Conservation (phyloP, 2,113 vertebrate species). For the Isurus oxyrinchus region DNA sequence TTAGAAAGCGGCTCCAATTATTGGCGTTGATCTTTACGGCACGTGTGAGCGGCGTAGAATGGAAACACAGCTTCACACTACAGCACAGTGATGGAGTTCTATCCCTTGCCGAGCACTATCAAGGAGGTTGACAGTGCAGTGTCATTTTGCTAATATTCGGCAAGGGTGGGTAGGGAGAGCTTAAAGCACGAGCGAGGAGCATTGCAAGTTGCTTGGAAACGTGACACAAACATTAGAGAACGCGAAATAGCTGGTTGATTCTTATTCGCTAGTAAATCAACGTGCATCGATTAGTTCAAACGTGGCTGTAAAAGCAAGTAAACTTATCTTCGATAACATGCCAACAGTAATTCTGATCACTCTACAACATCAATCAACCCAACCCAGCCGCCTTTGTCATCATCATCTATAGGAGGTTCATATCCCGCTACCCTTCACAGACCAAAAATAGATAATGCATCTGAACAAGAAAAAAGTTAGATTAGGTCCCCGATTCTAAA, state of each 20-base stretch:
- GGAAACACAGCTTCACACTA: neutral
- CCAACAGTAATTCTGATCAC: neutral
- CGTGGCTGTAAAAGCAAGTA: neutral
- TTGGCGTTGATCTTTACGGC: neutral
- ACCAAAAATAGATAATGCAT: neutral
- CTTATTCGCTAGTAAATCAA: neutral
- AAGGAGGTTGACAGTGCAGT: neutral
- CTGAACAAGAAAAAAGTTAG: neutral
- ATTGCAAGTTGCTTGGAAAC: neutral
- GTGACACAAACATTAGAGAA: neutral
- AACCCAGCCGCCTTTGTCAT: neutral
- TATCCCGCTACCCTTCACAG: neutral
- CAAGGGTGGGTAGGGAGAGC: neutral
- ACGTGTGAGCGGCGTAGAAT: neutral
- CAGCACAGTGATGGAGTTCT: neutral
- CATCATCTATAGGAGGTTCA: too few species aligned
- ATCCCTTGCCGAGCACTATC: neutral
- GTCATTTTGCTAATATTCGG: neutral
- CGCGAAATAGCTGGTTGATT: neutral
- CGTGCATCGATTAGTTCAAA: too few species aligned
- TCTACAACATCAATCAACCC: neutral
- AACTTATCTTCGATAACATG: neutral
- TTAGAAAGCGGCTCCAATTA: neutral
- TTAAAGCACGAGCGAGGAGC: neutral
- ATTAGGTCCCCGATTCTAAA: neutral